These are phyloP conservation scores for Agrenia bidenticulata DNA, from an alignment of 2,888 invertebrate species.

Conservation along the genomic window DNA sequence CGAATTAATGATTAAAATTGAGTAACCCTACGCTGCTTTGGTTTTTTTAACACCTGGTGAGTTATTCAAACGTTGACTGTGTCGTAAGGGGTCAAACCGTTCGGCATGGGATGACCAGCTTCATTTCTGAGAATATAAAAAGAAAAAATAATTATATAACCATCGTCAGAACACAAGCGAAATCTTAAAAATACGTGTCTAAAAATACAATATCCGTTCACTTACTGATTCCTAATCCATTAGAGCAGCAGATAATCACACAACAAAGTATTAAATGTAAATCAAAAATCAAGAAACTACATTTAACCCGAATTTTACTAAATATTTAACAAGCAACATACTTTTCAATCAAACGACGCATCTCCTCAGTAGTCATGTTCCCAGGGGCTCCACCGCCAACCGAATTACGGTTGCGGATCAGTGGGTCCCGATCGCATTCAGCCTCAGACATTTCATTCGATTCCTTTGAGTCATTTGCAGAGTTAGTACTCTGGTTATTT, in stretches of 20 bases:
- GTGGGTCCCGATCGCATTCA: slow-evolving; percentile 79
- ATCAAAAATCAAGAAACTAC: background rate
- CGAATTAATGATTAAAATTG: too few species aligned
- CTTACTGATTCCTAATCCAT: slow-evolving; percentile 41
- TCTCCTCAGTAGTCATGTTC: slow-evolving; percentile 85
- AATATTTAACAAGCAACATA: slow-evolving; percentile 62
- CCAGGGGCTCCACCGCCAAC: slow-evolving; percentile 40
- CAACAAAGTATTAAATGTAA: background rate
- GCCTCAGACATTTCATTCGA: slow-evolving; percentile 93
- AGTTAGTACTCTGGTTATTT: slow-evolving; percentile 63
- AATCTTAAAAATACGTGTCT: background rate
- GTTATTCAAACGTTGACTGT: slow-evolving; percentile 91
- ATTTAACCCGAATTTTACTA: background rate
- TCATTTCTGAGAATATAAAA: slow-evolving; percentile 72
- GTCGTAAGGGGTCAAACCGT: slow-evolving; percentile 96
- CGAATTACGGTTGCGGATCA: slow-evolving; percentile 61
- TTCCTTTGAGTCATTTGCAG: slow-evolving; percentile 90
- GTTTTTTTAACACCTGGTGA: background rate
- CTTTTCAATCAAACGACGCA: slow-evolving; percentile 97
- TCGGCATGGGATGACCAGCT: slow-evolving; percentile 74
- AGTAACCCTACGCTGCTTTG: slow-evolving; percentile 5
- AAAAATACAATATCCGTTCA: slow-evolving; percentile 8
- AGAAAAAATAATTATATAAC: slow-evolving; percentile 5
- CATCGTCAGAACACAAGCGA: background rate
- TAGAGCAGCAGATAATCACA: slow-evolving; percentile 3